These are phyloP conservation scores for Taxidea taxus DNA, from an alignment of 2,113 vertebrate species.

Conservation along the genomic window DNA sequence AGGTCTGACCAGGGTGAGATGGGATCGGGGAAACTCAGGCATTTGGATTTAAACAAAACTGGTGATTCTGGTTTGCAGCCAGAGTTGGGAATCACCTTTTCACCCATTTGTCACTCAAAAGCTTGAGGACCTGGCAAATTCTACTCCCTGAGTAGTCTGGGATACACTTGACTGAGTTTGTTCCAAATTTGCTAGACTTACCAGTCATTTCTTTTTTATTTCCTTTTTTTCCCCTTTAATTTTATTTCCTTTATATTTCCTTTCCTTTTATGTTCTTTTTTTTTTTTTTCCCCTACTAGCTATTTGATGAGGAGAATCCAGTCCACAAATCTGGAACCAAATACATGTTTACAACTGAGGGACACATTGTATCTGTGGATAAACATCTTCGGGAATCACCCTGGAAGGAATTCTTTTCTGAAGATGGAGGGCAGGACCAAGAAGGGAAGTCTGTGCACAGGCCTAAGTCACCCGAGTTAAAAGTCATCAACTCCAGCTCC, in stretches of 20 bases:
- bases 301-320: slow-evolving; percentile 98
- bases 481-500: slow-evolving; percentile 87
- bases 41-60: background rate
- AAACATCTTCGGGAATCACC: slow-evolving; percentile 89
- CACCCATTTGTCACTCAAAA: background rate
- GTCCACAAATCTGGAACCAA: slow-evolving; percentile 93
- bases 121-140: background rate
- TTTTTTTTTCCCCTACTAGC: slow-evolving; percentile 72
- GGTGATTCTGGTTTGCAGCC: background rate
- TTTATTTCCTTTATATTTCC: background rate
- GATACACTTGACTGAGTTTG: background rate
- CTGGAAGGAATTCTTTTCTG: slow-evolving; percentile 88
- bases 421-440: slow-evolving; percentile 65
- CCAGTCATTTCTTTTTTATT: background rate
- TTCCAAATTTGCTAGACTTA: background rate
- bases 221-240: background rate
- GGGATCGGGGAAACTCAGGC: background rate
- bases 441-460: slow-evolving; percentile 52
- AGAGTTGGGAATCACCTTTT: background rate
- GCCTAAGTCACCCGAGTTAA: slow-evolving; percentile 57
- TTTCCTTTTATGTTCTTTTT: background rate
- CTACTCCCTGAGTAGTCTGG: background rate
- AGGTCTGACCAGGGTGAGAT: fast-evolving
- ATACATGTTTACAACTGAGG: slow-evolving; percentile 98
- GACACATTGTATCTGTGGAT: slow-evolving; percentile 95